Evolutionary conservation across 2,797 vertebrate genomes (phyloP).

Genomic region (Momotus momota): DNA sequence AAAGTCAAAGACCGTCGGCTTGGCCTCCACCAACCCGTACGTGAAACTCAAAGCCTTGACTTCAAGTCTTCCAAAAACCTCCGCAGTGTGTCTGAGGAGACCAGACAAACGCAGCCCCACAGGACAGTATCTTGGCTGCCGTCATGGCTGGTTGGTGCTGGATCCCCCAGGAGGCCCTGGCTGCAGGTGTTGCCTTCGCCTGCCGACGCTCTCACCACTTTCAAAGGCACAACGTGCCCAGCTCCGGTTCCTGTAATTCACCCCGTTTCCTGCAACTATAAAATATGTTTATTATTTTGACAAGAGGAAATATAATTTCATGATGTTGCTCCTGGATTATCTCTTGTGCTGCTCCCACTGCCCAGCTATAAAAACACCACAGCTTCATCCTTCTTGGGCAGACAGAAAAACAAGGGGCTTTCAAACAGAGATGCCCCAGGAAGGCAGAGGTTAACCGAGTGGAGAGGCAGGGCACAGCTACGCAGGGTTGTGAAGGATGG

Average conservation of each 20-base stretch:
- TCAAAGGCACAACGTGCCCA: neutral
- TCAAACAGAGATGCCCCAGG: neutral
- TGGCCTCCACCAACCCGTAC: accelerated
- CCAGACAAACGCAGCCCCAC: neutral
- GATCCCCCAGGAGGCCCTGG: neutral
- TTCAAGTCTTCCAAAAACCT: neutral
- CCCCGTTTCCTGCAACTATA: neutral
- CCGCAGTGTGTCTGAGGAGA: neutral
- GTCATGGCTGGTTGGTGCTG: neutral
- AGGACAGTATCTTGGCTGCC: neutral
- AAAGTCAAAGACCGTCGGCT: accelerated
- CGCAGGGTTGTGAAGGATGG: neutral
- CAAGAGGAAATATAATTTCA: neutral
- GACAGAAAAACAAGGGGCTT: neutral
- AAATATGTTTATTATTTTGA: neutral
- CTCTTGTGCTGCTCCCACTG: neutral
- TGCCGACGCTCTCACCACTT: neutral
- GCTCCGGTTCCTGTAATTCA: conserved; percentile 24
- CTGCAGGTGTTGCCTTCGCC: neutral
- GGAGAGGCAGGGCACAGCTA: neutral
- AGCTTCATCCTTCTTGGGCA: neutral
- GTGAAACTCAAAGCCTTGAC: neutral
- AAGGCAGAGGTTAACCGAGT: neutral
- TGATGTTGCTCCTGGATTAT: neutral
- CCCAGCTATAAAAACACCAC: neutral